Percentiles rank a stretch among this genome's conserved stretches.
These are phyloP conservation scores for Actinia tenebrosa DNA, from an alignment of 64 coral and sea anemone genomes.

Conservation along the genomic window DNA sequence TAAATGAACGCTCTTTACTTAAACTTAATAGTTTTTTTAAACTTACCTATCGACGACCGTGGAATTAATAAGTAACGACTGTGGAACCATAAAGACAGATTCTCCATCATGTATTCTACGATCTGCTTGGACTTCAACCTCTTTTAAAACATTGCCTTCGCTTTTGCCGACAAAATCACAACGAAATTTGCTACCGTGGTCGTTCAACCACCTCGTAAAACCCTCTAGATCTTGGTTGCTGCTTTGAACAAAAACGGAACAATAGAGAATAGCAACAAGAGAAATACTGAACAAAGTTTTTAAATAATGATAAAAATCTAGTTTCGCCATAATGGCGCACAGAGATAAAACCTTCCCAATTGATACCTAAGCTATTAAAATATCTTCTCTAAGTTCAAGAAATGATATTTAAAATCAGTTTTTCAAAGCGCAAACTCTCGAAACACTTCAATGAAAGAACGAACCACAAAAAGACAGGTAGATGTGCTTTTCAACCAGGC, in stretches of 20 bases:
- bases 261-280: neutral
- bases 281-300: neutral
- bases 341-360: neutral
- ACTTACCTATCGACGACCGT: constrained; percentile 44
- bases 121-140: constrained; percentile 26
- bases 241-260: neutral
- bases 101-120: constrained; percentile 44
- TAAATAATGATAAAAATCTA: neutral
- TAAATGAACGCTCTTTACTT: neutral
- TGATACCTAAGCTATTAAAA: neutral
- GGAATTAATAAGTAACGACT: constrained; percentile 38
- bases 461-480: constrained; percentile 11
- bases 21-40: neutral
- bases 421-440: neutral
- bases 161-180: constrained; percentile 30
- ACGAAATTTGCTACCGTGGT: constrained; percentile 39
- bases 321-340: neutral
- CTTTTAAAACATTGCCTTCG: neutral
- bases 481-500: constrained; percentile 21
- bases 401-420: neutral
- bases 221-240: constrained; percentile 19
- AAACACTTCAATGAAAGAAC: neutral
- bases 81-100: constrained; percentile 44
- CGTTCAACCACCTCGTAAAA: constrained; percentile 50
- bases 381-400: neutral